Percentiles rank a stretch among this genome's conserved stretches.
Conservation (phyloP, 1,140 invertebrate species). For the Brachionus paranguensis region DNA sequence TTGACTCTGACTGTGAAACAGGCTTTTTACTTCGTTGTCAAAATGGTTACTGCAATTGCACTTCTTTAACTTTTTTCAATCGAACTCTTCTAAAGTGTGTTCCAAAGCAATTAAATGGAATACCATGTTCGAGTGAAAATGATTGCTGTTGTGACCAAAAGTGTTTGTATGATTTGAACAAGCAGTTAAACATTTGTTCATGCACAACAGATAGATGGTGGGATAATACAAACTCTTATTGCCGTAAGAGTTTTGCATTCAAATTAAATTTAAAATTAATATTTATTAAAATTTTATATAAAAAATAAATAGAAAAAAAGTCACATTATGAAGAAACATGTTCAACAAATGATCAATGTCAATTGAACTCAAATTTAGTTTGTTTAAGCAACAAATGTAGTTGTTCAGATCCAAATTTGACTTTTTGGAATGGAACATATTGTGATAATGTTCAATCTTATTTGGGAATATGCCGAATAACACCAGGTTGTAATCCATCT, state of each 20-base stretch:
- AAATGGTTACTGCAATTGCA: neutral
- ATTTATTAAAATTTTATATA: neutral
- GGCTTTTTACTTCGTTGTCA: neutral
- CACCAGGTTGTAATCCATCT: neutral
- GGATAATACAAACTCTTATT: neutral
- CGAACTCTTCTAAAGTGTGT: neutral
- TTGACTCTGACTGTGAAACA: neutral
- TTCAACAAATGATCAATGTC: neutral
- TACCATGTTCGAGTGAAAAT: neutral
- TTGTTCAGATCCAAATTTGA: constrained; percentile 4
- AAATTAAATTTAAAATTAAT: no score
- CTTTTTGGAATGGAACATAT: constrained; percentile 15
- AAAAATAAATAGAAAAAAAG: neutral
- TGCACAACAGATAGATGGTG: neutral
- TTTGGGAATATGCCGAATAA: neutral
- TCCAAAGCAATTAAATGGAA: neutral
- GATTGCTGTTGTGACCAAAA: neutral
- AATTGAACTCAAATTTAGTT: neutral
- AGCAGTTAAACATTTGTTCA: neutral
- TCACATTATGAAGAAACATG: neutral
- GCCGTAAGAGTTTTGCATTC: neutral
- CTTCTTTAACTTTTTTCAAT: neutral
- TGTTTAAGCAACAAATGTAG: neutral
- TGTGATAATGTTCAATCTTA: constrained; percentile 9
- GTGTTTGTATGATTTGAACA: no score